Evolutionary conservation across 2,888 invertebrate species (phyloP).

Genomic region (Leptopilina drosophilae): DNA sequence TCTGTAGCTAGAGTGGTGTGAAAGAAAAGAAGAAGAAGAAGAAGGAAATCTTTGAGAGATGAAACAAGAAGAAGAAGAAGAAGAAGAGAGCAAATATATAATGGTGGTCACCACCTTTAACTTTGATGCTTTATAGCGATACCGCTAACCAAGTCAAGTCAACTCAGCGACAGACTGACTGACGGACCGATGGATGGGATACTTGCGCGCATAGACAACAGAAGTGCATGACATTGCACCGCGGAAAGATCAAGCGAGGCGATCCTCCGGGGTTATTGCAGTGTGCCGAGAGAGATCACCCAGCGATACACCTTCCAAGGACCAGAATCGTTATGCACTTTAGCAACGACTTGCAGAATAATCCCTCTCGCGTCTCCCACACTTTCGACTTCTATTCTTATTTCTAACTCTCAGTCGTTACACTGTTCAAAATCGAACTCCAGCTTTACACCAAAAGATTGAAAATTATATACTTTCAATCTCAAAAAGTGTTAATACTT

Average conservation of each 20-base stretch:
- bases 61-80: conserved; percentile 4
- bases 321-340: conserved; percentile 4
- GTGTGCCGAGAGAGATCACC: conserved; percentile 43
- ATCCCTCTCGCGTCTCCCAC: not conserved
- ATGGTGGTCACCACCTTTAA: conserved; percentile 38
- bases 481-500: too few relatives aligned
- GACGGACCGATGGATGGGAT: conserved; percentile 25
- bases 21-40: conserved; percentile 22
- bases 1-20: too few relatives aligned
- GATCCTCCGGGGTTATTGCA: conserved; percentile 48
- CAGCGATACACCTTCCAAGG: conserved; percentile 33
- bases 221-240: conserved; percentile 38
- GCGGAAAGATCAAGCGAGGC: conserved; percentile 42
- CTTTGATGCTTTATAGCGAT: conserved; percentile 41
- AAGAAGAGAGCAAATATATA: conserved; percentile 42
- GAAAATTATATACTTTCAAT: too few relatives aligned
- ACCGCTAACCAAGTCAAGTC: conserved; percentile 34
- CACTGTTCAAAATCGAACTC: too few relatives aligned
- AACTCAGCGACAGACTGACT: conserved; percentile 18
- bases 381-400: too few relatives aligned
- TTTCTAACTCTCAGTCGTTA: too few relatives aligned
- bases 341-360: conserved; percentile 9
- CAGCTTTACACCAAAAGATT: too few relatives aligned
- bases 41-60: not conserved
- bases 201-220: conserved; percentile 16